These are phyloP conservation scores for Columba livia DNA, from an alignment of 2,113 vertebrate species.

Conservation along the genomic window DNA sequence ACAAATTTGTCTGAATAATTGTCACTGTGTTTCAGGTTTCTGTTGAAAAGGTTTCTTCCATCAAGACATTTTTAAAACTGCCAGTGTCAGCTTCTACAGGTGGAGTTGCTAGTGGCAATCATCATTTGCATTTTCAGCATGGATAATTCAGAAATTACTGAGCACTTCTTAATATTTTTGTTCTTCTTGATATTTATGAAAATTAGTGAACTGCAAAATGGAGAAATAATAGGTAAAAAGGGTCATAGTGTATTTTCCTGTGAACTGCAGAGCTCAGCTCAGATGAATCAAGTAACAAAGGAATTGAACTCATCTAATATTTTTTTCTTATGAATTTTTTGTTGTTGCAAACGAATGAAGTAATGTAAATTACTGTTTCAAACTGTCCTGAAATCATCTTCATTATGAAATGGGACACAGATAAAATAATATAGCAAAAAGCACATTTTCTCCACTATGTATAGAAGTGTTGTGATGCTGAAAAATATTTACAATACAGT, in stretches of 20 bases:
- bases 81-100: neutral
- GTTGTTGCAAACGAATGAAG: neutral
- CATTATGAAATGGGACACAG: neutral
- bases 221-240: neutral
- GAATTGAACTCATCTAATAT: neutral
- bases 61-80: neutral
- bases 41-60: neutral
- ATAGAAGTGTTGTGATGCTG: neutral
- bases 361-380: neutral
- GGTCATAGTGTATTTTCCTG: neutral
- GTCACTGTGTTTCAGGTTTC: neutral
- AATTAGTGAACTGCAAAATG: conserved; percentile 26
- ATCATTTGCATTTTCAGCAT: neutral
- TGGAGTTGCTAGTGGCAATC: neutral
- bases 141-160: neutral
- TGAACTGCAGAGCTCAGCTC: neutral
- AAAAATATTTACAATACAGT: neutral
- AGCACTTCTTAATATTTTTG: neutral
- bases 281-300: neutral
- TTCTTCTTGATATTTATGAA: conserved; percentile 17
- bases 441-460: neutral
- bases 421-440: neutral
- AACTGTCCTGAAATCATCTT: neutral
- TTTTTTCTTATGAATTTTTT: neutral
- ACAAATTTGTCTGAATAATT: neutral